phyloP scores from a whole-genome alignment of 2,888 invertebrate genomes.

The Conomelus anceps region DNA sequence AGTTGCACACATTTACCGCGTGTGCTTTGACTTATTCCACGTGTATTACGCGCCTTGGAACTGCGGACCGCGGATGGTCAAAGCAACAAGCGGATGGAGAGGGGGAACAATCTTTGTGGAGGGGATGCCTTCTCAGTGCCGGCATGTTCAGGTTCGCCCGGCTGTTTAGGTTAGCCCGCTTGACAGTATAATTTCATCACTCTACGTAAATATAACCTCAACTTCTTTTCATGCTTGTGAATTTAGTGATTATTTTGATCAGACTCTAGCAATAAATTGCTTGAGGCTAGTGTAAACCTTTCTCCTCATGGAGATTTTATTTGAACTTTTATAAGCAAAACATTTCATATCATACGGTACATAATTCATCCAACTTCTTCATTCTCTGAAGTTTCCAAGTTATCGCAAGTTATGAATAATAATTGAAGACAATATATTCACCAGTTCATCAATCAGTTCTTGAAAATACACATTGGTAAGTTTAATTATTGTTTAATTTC shows the following conservation, averaged over 20 bases:
- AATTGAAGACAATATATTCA: not conserved
- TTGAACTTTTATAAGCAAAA: not conserved
- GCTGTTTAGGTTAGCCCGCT: not conserved
- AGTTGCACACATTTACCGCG: not conserved
- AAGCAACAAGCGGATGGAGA: not conserved
- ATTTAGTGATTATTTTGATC: not conserved
- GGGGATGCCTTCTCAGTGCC: not conserved
- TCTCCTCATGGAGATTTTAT: not conserved
- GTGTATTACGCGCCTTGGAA: not conserved
- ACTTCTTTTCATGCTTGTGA: not conserved
- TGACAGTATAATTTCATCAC: not conserved
- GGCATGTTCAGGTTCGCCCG: not conserved
- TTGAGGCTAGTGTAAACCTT: not conserved
- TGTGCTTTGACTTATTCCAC: not conserved
- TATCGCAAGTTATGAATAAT: not conserved
- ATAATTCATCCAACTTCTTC: not conserved
- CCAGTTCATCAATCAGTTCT: not conserved
- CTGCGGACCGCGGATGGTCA: not conserved
- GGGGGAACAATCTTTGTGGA: not conserved
- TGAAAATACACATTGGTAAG: not conserved
- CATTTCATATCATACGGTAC: too few relatives aligned
- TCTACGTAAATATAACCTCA: not conserved
- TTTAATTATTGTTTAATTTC: not conserved
- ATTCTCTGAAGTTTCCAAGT: not conserved
- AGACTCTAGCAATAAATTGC: not conserved